Evolutionary conservation across 2,797 vertebrate species (phyloP).

Genomic region (Chelon auratus): DNA sequence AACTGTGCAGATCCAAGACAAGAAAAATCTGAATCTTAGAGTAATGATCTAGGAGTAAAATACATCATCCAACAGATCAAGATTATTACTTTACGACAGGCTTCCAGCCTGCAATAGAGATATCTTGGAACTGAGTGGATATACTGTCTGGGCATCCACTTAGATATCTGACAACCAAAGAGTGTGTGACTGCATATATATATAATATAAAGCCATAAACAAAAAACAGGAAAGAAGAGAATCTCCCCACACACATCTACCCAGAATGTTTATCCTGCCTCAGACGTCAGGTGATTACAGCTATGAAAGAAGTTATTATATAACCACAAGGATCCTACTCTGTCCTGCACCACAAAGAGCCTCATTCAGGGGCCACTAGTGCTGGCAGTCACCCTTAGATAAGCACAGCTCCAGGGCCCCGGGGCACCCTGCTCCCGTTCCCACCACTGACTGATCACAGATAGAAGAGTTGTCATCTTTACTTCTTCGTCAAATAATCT

Average conservation of each 20-base stretch:
- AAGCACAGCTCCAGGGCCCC: conserved; percentile 45
- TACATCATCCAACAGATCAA: background rate
- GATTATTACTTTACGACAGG: background rate
- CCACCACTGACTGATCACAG: conserved; percentile 10
- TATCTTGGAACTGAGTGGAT: background rate
- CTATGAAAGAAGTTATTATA: conserved; percentile 79
- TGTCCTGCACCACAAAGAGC: conserved; percentile 71
- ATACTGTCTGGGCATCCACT: background rate
- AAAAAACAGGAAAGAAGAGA: background rate
- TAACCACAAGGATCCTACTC: conserved; percentile 53
- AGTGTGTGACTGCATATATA: background rate
- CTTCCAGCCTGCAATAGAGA: background rate
- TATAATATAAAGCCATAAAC: background rate
- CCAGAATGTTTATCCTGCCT: conserved; percentile 12
- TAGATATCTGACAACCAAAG: background rate
- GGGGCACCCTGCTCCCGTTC: conserved; percentile 9
- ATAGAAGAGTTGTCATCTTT: background rate
- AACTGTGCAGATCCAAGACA: background rate
- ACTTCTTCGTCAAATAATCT: too few relatives aligned
- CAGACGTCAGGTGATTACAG: conserved; percentile 64
- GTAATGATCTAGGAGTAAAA: conserved; percentile 2
- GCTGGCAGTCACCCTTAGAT: conserved; percentile 54
- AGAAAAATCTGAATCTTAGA: conserved; percentile 18
- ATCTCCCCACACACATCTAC: background rate
- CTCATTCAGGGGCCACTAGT: conserved; percentile 74